A percentile compares a stretch with the other conserved stretches of the same genome.
Conservation (phyloP, 2,888 invertebrate genomes). For the Epirrhoe alternata region DNA sequence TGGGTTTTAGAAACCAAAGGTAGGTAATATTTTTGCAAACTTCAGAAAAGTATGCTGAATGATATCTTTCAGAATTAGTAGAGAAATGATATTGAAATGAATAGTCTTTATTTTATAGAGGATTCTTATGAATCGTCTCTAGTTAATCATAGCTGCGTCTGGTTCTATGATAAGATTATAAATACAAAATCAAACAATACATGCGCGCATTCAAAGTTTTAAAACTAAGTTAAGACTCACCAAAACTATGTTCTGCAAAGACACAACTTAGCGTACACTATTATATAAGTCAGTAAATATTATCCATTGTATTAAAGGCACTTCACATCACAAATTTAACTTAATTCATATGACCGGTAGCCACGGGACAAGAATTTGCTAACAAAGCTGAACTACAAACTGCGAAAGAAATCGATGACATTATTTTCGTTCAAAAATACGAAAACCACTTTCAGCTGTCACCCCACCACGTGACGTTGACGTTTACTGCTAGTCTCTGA, state of each 20-base stretch:
- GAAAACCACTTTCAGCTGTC: constrained; percentile 10
- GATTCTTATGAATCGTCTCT: constrained; percentile 38
- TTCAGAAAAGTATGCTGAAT: background rate
- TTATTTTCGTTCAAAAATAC: constrained; percentile 52
- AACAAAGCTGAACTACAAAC: constrained; percentile 46
- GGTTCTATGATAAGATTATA: constrained; percentile 59
- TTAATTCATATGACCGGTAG: constrained; percentile 39
- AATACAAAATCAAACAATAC: constrained; percentile 60
- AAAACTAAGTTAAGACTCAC: constrained; percentile 56
- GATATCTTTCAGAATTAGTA: background rate
- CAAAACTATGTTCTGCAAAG: constrained; percentile 52
- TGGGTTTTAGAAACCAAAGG: too few species aligned
- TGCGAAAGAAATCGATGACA: constrained; percentile 22
- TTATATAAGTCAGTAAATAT: constrained; percentile 54
- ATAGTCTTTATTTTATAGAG: constrained; percentile 19
- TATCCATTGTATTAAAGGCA: constrained; percentile 75
- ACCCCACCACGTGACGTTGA: constrained; percentile 56
- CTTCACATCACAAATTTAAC: constrained; percentile 69
- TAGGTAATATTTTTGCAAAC: background rate
- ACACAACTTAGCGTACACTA: constrained; percentile 51
- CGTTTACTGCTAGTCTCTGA: constrained; percentile 43
- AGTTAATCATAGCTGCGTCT: constrained; percentile 18
- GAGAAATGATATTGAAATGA: background rate
- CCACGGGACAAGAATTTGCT: constrained; percentile 56
- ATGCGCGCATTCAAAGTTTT: constrained; percentile 43